Conservation (phyloP, 1,140 invertebrate species). For the Drosophila azteca region DNA sequence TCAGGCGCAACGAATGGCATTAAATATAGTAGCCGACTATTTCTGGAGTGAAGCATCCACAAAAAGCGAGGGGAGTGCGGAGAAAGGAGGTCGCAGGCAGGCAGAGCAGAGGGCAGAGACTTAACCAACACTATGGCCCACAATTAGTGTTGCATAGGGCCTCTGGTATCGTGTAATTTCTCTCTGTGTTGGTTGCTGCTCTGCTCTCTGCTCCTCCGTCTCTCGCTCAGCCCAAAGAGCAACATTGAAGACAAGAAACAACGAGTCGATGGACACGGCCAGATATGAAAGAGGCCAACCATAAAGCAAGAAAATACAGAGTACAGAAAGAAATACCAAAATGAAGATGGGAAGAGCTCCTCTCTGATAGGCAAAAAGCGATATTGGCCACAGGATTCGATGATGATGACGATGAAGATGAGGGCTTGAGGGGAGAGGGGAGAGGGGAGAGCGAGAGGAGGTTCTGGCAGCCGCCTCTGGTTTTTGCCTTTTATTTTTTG, state of each 20-base stretch:
- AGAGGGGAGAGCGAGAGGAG: background rate
- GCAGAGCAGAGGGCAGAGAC: too few relatives aligned
- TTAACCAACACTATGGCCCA: too few relatives aligned
- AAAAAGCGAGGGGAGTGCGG: background rate
- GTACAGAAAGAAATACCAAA: background rate
- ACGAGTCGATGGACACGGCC: constrained; percentile 20
- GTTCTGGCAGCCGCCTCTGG: constrained; percentile 24
- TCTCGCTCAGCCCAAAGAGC: background rate
- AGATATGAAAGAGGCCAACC: constrained; percentile 24
- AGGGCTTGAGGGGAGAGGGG: background rate
- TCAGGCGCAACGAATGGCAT: constrained; percentile 61
- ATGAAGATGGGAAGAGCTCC: constrained; percentile 2
- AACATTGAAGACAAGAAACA: background rate
- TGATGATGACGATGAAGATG: constrained; percentile 5
- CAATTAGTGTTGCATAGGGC: too few relatives aligned
- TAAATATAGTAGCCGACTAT: constrained; percentile 42
- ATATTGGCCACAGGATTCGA: constrained; percentile 43
- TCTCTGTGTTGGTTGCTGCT: too few relatives aligned
- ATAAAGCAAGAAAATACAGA: background rate
- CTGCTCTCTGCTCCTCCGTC: background rate
- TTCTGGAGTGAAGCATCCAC: too few relatives aligned
- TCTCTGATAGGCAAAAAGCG: background rate
- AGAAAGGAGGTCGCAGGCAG: too few relatives aligned
- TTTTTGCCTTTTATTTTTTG: constrained; percentile 10
- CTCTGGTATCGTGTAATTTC: too few relatives aligned